Conservation (phyloP, 2,888 invertebrate species). For the Rhopalosiphum nymphaeae region DNA sequence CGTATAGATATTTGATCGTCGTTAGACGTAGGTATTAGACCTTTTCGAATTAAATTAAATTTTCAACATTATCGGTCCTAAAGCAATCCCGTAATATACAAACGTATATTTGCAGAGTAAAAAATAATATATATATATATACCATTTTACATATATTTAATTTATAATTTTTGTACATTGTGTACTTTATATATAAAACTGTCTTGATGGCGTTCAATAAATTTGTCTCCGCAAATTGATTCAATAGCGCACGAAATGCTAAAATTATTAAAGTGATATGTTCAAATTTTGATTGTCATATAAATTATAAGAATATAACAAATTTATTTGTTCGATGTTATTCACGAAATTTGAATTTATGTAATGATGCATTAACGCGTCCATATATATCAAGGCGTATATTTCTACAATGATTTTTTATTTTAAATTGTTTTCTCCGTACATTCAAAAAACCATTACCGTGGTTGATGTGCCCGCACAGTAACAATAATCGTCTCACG, state of each 20-base stretch:
- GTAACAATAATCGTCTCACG: conserved; percentile 31
- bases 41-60: not conserved
- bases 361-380: not conserved
- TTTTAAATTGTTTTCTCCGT: not conserved
- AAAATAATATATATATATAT: not conserved
- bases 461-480: conserved; percentile 7
- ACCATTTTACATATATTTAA: not conserved
- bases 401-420: not conserved
- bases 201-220: not conserved
- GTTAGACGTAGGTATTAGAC: not conserved
- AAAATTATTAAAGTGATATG: not conserved
- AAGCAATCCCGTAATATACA: not conserved
- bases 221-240: not conserved
- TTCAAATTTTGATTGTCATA: not conserved
- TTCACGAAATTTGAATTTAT: not conserved
- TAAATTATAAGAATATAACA: not conserved
- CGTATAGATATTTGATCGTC: not conserved
- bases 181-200: not conserved
- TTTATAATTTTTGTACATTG: not conserved
- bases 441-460: not conserved
- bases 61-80: not conserved
- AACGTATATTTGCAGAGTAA: not conserved
- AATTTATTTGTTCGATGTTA: not conserved
- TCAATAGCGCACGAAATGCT: not conserved
- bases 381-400: not conserved